A percentile compares a stretch with the other conserved stretches of the same genome.
Conservation (phyloP, 2,888 invertebrate genomes). For the Drosophila tanythrix region DNA sequence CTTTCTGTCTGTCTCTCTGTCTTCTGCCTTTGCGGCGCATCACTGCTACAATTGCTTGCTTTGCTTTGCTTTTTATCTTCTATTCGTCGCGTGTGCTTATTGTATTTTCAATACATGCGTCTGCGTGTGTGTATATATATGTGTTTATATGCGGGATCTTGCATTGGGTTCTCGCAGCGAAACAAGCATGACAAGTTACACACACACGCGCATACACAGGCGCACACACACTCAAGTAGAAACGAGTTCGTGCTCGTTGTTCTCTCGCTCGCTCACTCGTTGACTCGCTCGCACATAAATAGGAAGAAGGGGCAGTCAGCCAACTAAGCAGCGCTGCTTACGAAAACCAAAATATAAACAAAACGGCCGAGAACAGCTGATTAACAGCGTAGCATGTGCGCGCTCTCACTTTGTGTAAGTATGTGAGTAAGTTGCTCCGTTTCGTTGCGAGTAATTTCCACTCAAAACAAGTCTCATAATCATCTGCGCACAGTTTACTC, state of each 20-base stretch:
- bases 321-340: constrained; percentile 57
- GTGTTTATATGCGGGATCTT: constrained; percentile 48
- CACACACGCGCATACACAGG: constrained; percentile 26
- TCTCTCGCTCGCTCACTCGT: constrained; percentile 26
- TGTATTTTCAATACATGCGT: constrained; percentile 40
- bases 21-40: constrained; percentile 26
- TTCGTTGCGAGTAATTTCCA: constrained; percentile 53
- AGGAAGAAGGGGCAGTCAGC: constrained; percentile 64
- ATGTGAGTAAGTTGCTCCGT: constrained; percentile 20
- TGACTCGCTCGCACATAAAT: constrained; percentile 48
- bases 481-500: constrained; percentile 38
- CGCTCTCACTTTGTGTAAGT: constrained; percentile 48
- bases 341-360: constrained; percentile 82
- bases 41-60: constrained; percentile 42
- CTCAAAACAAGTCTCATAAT: constrained; percentile 65
- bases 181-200: constrained; percentile 72
- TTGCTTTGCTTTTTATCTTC: constrained; percentile 53
- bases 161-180: constrained; percentile 53
- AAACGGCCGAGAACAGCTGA: constrained; percentile 80
- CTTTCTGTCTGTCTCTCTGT: constrained; percentile 23
- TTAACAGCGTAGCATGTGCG: constrained; percentile 69
- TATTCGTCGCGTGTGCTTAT: constrained; percentile 59
- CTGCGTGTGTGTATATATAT: neutral
- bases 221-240: constrained; percentile 15
- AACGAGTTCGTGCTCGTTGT: constrained; percentile 57